Evolutionary conservation across 2,888 invertebrate genomes (phyloP).

Genomic region (Cataglyphis rosenhaueri): DNA sequence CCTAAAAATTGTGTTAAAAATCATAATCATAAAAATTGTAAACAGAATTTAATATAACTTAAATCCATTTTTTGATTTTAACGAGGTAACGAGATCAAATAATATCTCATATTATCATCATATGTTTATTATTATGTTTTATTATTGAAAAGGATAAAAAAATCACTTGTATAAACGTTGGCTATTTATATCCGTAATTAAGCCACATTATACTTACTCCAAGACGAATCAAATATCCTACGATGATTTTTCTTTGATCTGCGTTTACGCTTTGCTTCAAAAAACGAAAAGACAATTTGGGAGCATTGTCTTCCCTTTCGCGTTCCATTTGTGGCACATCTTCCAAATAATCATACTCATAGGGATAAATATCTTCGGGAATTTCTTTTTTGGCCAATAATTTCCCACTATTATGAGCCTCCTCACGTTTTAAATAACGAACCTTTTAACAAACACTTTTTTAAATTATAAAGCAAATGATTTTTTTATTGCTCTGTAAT

Average conservation of each 20-base stretch:
- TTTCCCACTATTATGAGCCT: background rate
- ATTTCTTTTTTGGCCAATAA: background rate
- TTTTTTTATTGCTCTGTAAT: background rate
- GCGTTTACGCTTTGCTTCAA: conserved; percentile 63
- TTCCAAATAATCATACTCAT: conserved; percentile 64
- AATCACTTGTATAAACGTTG: background rate
- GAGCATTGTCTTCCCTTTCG: conserved; percentile 61
- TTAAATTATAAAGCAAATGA: background rate
- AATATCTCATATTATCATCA: background rate
- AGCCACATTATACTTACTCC: conserved; percentile 57
- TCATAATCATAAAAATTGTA: background rate
- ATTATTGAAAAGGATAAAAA: background rate
- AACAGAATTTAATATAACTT: background rate
- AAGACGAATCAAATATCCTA: conserved; percentile 71
- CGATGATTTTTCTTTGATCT: conserved; percentile 73
- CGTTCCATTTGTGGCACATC: conserved; percentile 64
- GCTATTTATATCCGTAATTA: background rate
- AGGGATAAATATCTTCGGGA: background rate
- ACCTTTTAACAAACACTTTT: background rate
- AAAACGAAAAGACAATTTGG: conserved; percentile 63
- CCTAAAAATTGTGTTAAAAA: conserved; percentile 62
- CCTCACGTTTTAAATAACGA: background rate
- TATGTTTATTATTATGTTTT: too few species aligned
- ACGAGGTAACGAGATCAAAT: background rate
- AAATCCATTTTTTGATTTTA: background rate